Percentiles rank a stretch among this genome's conserved stretches.
phyloP scores from a whole-genome alignment of 1,140 invertebrate genomes.

The Pseudobourletiella spinata region DNA sequence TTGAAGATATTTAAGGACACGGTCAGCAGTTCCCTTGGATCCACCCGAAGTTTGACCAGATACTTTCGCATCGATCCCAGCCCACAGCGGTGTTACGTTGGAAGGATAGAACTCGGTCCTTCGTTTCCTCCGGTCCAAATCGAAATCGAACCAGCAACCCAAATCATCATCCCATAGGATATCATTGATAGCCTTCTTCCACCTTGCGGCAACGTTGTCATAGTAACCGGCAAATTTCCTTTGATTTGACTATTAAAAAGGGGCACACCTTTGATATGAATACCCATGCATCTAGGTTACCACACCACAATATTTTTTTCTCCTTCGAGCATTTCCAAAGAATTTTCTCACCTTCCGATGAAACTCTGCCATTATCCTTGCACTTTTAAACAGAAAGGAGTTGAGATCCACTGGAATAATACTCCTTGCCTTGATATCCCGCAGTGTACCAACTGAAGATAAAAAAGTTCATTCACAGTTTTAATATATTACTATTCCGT shows the following conservation, averaged over 20 bases:
- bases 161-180: slow-evolving; percentile 79
- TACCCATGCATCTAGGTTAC: too few species aligned
- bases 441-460: slow-evolving; percentile 34
- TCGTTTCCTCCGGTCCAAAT: neutral
- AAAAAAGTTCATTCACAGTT: too few species aligned
- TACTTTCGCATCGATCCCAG: slow-evolving; percentile 56
- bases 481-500: too few species aligned
- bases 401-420: slow-evolving; percentile 53
- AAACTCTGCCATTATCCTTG: neutral
- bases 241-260: slow-evolving; percentile 39
- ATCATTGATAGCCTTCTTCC: slow-evolving; percentile 32
- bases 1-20: slow-evolving; percentile 4
- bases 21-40: neutral
- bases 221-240: slow-evolving; percentile 36
- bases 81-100: slow-evolving; percentile 77
- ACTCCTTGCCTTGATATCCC: slow-evolving; percentile 39
- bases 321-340: too few species aligned
- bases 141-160: slow-evolving; percentile 57
- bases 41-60: too few species aligned
- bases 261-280: neutral
- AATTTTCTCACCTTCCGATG: neutral
- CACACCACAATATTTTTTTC: too few species aligned
- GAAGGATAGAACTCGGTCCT: slow-evolving; percentile 53
- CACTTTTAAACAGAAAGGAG: slow-evolving; percentile 42
- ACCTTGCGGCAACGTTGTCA: slow-evolving; percentile 33